Percentiles rank a stretch among this genome's conserved stretches.
Evolutionary conservation across 2,888 invertebrate species (phyloP).

Genomic region (Gastrophysa polygoni): DNA sequence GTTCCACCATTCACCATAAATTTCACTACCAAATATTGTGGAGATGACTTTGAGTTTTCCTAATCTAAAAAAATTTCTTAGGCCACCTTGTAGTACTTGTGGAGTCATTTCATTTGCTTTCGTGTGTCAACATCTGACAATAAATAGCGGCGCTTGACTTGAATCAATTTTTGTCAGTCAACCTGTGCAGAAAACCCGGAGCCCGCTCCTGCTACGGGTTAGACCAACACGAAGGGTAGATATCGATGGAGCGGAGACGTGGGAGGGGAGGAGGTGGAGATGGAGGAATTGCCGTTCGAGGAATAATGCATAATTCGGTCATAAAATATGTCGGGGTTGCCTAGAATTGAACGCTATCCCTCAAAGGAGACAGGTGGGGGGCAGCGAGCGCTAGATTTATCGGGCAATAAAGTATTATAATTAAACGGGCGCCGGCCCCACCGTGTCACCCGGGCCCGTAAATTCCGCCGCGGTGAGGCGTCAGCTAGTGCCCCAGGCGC

Average conservation of each 20-base stretch:
- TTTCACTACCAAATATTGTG: too few relatives aligned
- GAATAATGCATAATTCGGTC: conserved; percentile 69
- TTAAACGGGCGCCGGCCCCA: conserved; percentile 68
- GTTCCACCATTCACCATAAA: too few relatives aligned
- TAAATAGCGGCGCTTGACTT: too few relatives aligned
- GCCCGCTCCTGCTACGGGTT: conserved; percentile 19
- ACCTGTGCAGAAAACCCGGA: too few relatives aligned
- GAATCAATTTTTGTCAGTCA: too few relatives aligned
- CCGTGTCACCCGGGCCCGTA: conserved; percentile 62
- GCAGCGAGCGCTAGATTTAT: conserved; percentile 69
- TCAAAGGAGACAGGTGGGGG: conserved; percentile 60
- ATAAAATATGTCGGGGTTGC: conserved; percentile 69
- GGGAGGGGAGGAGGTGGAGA: conserved; percentile 1
- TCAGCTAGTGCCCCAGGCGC: too few relatives aligned
- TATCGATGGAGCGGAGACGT: conserved; percentile 32
- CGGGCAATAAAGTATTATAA: conserved; percentile 81
- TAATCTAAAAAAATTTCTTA: too few relatives aligned
- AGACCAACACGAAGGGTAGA: conserved; percentile 38
- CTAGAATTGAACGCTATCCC: conserved; percentile 74
- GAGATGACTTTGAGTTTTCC: too few relatives aligned
- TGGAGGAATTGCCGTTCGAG: conserved; percentile 42
- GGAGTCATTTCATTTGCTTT: too few relatives aligned
- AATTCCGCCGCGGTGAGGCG: conserved; percentile 59
- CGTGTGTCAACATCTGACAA: too few relatives aligned
- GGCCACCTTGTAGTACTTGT: too few relatives aligned